Evolutionary conservation across 1,140 invertebrate genomes (phyloP).

Genomic region (Dermatophagoides farinae): DNA sequence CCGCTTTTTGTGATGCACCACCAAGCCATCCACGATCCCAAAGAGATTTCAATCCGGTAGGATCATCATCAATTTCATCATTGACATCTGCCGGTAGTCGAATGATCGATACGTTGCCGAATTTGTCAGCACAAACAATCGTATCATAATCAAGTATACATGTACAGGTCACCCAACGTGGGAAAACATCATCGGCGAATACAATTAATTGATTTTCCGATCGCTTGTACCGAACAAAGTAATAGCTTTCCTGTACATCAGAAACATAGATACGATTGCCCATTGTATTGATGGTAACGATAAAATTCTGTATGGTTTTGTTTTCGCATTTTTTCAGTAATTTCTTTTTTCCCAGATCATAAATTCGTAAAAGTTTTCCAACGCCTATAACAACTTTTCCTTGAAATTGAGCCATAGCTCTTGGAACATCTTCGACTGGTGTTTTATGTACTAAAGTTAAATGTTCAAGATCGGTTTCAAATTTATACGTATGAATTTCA

Average conservation of each 20-base stretch:
- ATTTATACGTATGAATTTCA: slow-evolving; percentile 64
- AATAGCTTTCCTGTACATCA: slow-evolving; percentile 92
- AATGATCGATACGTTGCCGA: slow-evolving; percentile 87
- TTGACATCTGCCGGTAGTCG: slow-evolving; percentile 68
- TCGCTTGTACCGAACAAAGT: slow-evolving; percentile 82
- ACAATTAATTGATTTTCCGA: slow-evolving; percentile 93
- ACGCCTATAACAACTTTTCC: slow-evolving; percentile 77
- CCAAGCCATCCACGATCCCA: slow-evolving; percentile 93
- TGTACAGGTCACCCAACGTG: slow-evolving; percentile 79
- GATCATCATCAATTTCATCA: slow-evolving; percentile 97
- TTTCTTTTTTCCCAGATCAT: slow-evolving; percentile 94
- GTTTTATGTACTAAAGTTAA: slow-evolving; percentile 86
- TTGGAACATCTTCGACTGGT: slow-evolving; percentile 74
- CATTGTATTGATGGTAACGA: slow-evolving; percentile 76
- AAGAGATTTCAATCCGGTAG: slow-evolving; percentile 88
- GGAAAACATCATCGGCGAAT: slow-evolving; percentile 93
- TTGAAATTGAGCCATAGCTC: slow-evolving; percentile 71
- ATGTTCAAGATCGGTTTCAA: slow-evolving; percentile 44
- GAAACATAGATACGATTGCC: slow-evolving; percentile 82
- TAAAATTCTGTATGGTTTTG: slow-evolving; percentile 85
- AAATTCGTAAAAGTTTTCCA: slow-evolving; percentile 71
- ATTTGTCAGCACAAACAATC: slow-evolving; percentile 87
- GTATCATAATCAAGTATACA: slow-evolving; percentile 92
- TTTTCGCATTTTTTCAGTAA: slow-evolving; percentile 94
- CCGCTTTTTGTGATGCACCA: slow-evolving; percentile 92